phyloP scores from a whole-genome alignment of 2,113 vertebrate genomes.

The Hemichromis elongatus region DNA sequence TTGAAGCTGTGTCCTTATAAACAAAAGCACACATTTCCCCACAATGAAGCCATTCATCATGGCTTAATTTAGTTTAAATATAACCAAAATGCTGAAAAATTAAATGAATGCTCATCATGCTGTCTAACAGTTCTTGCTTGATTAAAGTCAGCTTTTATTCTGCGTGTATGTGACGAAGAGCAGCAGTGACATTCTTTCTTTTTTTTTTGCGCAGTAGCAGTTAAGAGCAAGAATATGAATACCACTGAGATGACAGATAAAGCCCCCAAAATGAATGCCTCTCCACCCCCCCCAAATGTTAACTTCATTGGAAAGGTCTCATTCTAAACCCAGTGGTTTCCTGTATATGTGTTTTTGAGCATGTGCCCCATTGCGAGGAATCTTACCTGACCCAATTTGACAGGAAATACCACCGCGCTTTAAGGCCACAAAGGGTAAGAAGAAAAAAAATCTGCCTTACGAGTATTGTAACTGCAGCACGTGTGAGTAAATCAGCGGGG shows the following conservation, averaged over 20 bases:
- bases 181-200: not conserved
- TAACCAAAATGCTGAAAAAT: not conserved
- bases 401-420: not conserved
- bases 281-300: not conserved
- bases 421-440: constrained; percentile 1
- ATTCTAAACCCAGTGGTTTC: not conserved
- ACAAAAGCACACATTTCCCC: not conserved
- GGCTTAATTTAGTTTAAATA: not conserved
- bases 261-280: not conserved
- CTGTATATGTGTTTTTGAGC: not conserved
- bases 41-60: not conserved
- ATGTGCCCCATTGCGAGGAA: not conserved
- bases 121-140: not conserved
- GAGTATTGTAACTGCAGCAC: not conserved
- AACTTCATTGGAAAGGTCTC: not conserved
- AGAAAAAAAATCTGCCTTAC: not conserved
- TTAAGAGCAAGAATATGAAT: not conserved
- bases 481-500: not conserved
- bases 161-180: not conserved
- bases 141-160: not conserved
- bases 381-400: not conserved
- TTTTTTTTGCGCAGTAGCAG: not conserved
- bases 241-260: not conserved
- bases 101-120: not conserved
- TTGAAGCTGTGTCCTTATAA: not conserved